A percentile compares a stretch with the other conserved stretches of the same genome.
phyloP scores from a whole-genome alignment of 2,113 vertebrate species.

The Casuarius casuarius region DNA sequence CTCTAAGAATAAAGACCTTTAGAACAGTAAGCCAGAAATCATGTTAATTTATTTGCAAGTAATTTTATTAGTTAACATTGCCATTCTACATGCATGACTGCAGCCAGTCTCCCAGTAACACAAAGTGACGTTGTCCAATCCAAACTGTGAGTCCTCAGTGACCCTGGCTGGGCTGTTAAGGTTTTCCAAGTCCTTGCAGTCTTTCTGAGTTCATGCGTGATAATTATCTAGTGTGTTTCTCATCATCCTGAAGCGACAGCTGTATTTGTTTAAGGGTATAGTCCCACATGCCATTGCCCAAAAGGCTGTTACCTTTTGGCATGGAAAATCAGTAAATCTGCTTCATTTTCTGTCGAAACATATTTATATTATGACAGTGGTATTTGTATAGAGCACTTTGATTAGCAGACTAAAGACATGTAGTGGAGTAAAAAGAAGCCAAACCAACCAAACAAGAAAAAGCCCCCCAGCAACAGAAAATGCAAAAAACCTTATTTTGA shows the following conservation, averaged over 20 bases:
- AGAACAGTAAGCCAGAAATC: not conserved
- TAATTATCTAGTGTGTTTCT: not conserved
- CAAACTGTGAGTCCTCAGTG: not conserved
- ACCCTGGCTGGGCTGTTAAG: not conserved
- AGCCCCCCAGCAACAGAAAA: not conserved
- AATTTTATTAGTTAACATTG: not conserved
- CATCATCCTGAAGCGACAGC: constrained; percentile 12
- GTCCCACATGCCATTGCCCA: not conserved
- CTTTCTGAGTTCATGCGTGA: constrained; percentile 27
- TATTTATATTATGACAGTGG: not conserved
- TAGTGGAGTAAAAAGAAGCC: not conserved
- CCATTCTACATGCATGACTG: constrained; percentile 52
- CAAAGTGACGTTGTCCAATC: not conserved
- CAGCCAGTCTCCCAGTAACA: not conserved
- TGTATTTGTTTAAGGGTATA: not conserved
- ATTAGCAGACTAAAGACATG: not conserved
- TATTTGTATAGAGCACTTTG: not conserved
- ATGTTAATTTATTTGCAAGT: not conserved
- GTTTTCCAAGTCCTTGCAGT: constrained; percentile 23
- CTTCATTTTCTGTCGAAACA: not conserved
- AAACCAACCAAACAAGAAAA: not conserved
- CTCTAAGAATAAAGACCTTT: not conserved
- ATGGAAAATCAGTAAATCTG: not conserved
- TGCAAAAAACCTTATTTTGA: not conserved
- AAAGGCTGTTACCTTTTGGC: not conserved